Evolutionary conservation across 1,140 invertebrate genomes (phyloP).

Genomic region (Marisa cornuarietis): DNA sequence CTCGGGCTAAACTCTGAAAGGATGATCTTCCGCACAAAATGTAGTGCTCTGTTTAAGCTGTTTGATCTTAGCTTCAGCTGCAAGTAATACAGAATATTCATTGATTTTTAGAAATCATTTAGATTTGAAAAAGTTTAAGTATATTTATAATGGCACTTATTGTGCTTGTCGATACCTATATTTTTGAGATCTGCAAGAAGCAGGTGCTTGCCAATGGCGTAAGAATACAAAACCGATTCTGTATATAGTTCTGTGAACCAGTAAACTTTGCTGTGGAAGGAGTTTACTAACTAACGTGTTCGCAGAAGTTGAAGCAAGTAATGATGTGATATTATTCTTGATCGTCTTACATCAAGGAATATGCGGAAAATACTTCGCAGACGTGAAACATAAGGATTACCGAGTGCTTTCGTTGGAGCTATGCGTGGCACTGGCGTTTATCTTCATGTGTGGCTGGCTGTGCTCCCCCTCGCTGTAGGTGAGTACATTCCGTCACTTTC

Average conservation of each 20-base stretch:
- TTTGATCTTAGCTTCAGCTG: too few species aligned
- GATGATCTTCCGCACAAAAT: too few species aligned
- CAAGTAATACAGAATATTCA: too few species aligned
- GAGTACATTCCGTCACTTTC: constrained; percentile 27
- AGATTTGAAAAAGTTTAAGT: too few species aligned
- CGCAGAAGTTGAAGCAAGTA: constrained; percentile 10
- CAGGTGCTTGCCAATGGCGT: constrained; percentile 24
- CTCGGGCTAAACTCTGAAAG: too few species aligned
- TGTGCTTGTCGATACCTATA: too few species aligned
- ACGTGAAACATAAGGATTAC: constrained; percentile 17
- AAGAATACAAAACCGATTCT: constrained; percentile 12
- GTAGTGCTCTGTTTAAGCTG: too few species aligned
- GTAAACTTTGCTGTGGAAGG: constrained; percentile 27
- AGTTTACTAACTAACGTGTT: constrained; percentile 13
- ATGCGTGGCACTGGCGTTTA: constrained; percentile 11
- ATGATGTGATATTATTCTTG: constrained; percentile 24
- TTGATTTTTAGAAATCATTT: too few species aligned
- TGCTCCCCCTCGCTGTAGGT: constrained; percentile 16
- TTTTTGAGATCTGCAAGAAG: background rate
- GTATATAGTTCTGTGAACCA: constrained; percentile 18
- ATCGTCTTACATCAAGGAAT: background rate
- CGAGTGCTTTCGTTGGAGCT: constrained; percentile 15
- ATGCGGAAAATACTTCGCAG: constrained; percentile 19
- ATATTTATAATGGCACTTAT: too few species aligned
- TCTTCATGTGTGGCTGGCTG: constrained; percentile 17